Conservation (phyloP, 2,113 vertebrate species). For the Peromyscus polionotus region DNA sequence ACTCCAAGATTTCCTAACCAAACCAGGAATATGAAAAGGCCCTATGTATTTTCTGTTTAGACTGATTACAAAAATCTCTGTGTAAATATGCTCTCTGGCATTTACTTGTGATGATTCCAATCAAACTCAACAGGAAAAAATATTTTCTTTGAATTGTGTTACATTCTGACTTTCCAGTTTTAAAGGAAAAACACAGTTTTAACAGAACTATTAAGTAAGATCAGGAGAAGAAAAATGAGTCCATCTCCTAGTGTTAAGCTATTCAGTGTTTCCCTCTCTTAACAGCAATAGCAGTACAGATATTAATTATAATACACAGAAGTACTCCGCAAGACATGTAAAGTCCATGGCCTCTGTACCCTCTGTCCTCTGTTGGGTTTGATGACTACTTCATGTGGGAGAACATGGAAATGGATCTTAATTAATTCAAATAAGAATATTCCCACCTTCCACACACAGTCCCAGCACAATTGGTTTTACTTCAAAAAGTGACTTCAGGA, state of each 20-base stretch:
- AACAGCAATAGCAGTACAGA: conserved; percentile 45
- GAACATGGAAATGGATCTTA: conserved; percentile 53
- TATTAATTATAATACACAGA: conserved; percentile 78
- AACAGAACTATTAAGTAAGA: conserved; percentile 56
- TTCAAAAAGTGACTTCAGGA: conserved; percentile 61
- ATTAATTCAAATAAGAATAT: conserved; percentile 9
- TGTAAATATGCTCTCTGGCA: not conserved
- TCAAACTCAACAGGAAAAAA: not conserved
- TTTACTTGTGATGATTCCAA: not conserved
- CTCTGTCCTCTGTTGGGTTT: not conserved
- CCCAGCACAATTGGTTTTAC: conserved; percentile 45
- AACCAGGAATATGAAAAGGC: not conserved
- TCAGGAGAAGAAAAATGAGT: conserved; percentile 31
- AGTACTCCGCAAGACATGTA: conserved; percentile 68
- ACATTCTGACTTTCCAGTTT: conserved; percentile 34
- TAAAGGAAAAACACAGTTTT: conserved; percentile 60
- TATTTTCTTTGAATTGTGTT: not conserved
- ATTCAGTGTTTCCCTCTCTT: conserved; percentile 69
- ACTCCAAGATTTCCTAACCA: not conserved
- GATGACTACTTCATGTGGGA: not conserved
- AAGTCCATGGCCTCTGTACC: conserved; percentile 61
- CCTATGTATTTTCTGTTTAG: not conserved
- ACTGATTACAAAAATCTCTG: not conserved
- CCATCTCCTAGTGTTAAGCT: conserved; percentile 55
- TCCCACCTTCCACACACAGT: not conserved